Base-by-base conservation (phyloP, 2,797 vertebrate species). In the Pempheris klunzingeri region DNA sequence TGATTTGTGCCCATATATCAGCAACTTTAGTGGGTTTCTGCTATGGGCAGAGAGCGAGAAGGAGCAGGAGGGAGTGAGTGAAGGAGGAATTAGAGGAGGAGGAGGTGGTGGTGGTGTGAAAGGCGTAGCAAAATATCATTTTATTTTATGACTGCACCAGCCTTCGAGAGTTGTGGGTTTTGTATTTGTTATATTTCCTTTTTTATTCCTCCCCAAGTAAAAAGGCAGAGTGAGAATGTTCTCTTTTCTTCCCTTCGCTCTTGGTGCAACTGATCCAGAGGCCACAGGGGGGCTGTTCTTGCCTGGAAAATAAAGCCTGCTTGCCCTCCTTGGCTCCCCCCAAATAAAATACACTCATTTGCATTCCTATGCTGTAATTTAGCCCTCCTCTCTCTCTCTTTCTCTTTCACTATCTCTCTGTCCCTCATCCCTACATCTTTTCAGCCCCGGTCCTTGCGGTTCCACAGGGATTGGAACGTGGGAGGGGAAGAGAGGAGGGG, bases 291-390 rank as follows among this genome's bases (percentile, higher is more conserved):
- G 86, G 86, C 79, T 62, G 71, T 90, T 90, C 76, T 76, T 90
- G 86, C 83, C 79, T 86, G 67, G 71, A 84, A 84, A 85, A 84
- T 85, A 88, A 87, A 88, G 82, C 80, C 79, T 70, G 76, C 84
- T 77, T 81, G 73, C 86, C 84, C 83, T 80, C 81, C 61, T 67
- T 71, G 76, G 80, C 83, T 75, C 67, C 74, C 84, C 87, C 83
- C 67, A 85, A 87, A 84, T 80, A 84, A 88, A 83, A 88, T 47
- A 67, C 74, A 44, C 85, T 90, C 53, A 91, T 93, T 92, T 91
- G 84, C 92, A 90, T 91, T 86, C 83, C 74, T 86, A 80, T 86
- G 86, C 77, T 89, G 83, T 88, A 89, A 90, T 91, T 90, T 90
- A 88, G 73, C 72, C 74, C 69, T 78, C 44, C 67, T 64, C 41